Percentiles rank a stretch among this genome's conserved stretches.
These are phyloP conservation scores for Pangasius sanitwongsei DNA, from an alignment of 2,797 vertebrate genomes.

Conservation along the genomic window DNA sequence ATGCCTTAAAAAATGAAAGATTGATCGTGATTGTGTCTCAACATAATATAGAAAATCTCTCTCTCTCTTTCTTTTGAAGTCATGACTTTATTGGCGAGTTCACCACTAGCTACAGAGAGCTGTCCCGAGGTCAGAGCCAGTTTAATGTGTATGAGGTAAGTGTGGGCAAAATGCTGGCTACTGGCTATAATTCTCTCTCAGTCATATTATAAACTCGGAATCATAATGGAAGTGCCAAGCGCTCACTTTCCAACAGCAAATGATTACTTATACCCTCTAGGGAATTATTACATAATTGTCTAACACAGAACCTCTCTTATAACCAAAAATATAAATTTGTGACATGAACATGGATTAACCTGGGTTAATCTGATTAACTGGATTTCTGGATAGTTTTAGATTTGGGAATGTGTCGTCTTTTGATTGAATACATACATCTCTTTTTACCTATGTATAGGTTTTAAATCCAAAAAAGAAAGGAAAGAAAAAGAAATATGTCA, in stretches of 20 bases:
- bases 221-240: background rate
- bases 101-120: slow-evolving; percentile 92
- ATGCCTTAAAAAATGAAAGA: slow-evolving; percentile 26
- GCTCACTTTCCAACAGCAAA: background rate
- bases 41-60: slow-evolving; percentile 14
- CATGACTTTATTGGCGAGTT: slow-evolving; percentile 94
- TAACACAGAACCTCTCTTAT: background rate
- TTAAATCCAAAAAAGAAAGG: slow-evolving; percentile 94
- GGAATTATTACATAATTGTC: background rate
- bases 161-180: background rate
- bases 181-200: background rate
- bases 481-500: slow-evolving; percentile 95
- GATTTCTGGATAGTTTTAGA: background rate
- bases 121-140: slow-evolving; percentile 90
- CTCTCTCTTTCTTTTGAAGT: slow-evolving; percentile 63
- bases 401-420: background rate
- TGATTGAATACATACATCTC: background rate
- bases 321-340: background rate
- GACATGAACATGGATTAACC: background rate
- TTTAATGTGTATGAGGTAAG: slow-evolving; percentile 93
- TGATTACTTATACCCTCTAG: background rate
- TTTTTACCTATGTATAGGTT: slow-evolving; percentile 69
- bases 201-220: background rate
- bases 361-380: background rate
- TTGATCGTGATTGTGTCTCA: slow-evolving; percentile 29